Conservation (phyloP, 2,888 invertebrate genomes). For the Trichogramma dendrolimi region DNA sequence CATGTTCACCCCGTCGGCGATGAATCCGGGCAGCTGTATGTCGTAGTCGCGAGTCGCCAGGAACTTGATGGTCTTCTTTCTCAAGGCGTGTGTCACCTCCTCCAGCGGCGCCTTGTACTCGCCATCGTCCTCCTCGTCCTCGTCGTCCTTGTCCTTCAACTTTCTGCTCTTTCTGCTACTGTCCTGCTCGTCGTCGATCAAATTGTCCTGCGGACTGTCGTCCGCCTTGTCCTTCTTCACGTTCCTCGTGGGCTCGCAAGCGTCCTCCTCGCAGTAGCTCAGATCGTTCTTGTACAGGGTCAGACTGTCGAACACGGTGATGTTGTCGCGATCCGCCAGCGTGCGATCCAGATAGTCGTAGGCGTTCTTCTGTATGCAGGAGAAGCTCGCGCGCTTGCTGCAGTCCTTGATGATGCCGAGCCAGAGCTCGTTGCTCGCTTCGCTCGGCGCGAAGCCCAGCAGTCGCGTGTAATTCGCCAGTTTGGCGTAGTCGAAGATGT, state of each 20-base stretch:
- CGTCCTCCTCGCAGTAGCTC: slow-evolving; percentile 50
- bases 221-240: slow-evolving; percentile 37
- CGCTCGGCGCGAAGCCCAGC: slow-evolving; percentile 43
- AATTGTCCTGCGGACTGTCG: slow-evolving; percentile 23
- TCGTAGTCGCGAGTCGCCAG: slow-evolving; percentile 75
- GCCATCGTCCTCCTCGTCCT: slow-evolving; percentile 35
- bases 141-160: slow-evolving; percentile 37
- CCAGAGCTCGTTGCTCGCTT: slow-evolving; percentile 63
- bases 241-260: slow-evolving; percentile 32
- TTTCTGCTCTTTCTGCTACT: slow-evolving; percentile 4
- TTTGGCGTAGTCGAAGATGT: slow-evolving; percentile 40
- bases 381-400: slow-evolving; percentile 61
- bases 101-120: slow-evolving; percentile 60
- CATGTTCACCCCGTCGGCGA: slow-evolving; percentile 71
- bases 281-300: slow-evolving; percentile 64
- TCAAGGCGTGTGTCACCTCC: slow-evolving; percentile 70
- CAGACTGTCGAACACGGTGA: slow-evolving; percentile 64
- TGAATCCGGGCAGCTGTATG: slow-evolving; percentile 65
- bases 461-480: slow-evolving; percentile 43
- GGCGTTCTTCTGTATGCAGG: slow-evolving; percentile 74
- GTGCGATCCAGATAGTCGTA: slow-evolving; percentile 69
- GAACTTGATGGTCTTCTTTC: slow-evolving; percentile 68
- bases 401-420: slow-evolving; percentile 70
- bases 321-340: slow-evolving; percentile 62
- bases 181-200: slow-evolving; percentile 23